phyloP scores from a whole-genome alignment of 2,113 vertebrate genomes.

The Embiotoca jacksoni region DNA sequence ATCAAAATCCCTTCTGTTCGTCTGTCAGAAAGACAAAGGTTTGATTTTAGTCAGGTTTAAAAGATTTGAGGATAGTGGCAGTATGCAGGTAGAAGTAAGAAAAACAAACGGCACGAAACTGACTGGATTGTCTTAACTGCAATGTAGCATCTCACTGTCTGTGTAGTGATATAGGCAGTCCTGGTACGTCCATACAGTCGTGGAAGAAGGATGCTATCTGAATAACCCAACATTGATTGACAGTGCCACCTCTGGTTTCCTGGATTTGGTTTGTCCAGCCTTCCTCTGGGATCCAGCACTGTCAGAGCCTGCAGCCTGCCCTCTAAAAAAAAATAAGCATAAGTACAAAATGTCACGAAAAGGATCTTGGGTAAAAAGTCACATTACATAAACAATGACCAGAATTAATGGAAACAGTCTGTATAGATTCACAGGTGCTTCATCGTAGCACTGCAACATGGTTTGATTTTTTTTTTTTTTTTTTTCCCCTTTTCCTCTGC shows the following conservation, averaged over 20 bases:
- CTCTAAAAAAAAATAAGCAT: constrained; percentile 63
- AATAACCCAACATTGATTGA: constrained; percentile 85
- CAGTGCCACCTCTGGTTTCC: constrained; percentile 85
- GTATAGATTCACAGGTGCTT: not conserved
- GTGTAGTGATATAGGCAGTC: constrained; percentile 23
- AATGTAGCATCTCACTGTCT: constrained; percentile 31
- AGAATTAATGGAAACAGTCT: not conserved
- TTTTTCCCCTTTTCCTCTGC: not conserved
- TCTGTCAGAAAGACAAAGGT: not conserved
- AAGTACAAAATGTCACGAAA: not conserved
- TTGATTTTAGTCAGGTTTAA: not conserved
- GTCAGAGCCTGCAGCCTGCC: constrained; percentile 34
- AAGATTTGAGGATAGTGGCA: constrained; percentile 6
- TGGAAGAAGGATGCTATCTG: constrained; percentile 70
- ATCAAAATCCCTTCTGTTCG: constrained; percentile 20
- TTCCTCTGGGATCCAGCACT: constrained; percentile 60
- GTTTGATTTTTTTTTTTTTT: not conserved
- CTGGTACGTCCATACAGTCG: constrained; percentile 24
- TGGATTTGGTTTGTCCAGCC: constrained; percentile 64
- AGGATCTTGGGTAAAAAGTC: not conserved
- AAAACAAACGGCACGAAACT: constrained; percentile 36
- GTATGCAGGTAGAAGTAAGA: not conserved
- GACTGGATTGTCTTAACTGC: constrained; percentile 59
- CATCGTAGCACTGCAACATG: not conserved
- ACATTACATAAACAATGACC: not conserved